Evolutionary conservation across 2,888 invertebrate genomes (phyloP).

Genomic region (Polydrusus cervinus): DNA sequence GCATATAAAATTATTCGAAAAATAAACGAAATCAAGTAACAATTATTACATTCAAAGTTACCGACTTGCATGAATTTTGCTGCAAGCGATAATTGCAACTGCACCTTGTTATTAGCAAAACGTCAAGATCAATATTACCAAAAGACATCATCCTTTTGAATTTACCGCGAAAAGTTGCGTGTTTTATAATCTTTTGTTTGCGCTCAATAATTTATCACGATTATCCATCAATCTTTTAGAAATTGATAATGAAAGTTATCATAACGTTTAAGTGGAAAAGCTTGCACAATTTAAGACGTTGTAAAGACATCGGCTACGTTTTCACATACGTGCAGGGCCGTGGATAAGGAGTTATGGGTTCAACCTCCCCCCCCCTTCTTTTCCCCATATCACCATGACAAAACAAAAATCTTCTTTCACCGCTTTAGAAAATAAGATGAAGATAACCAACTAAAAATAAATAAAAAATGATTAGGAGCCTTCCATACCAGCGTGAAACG

Average conservation of each 20-base stretch:
- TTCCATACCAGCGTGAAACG: no score
- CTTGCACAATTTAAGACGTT: not conserved
- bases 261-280: not conserved
- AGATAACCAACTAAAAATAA: no score
- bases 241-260: not conserved
- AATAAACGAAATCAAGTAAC: slow-evolving; percentile 10
- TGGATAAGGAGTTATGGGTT: no score
- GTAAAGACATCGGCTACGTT: not conserved
- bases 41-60: slow-evolving; percentile 29
- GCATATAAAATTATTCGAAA: slow-evolving; percentile 1
- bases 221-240: slow-evolving; percentile 22
- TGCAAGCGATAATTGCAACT: slow-evolving; percentile 19
- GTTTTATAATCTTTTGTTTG: slow-evolving; percentile 37
- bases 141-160: slow-evolving; percentile 29
- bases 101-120: slow-evolving; percentile 37
- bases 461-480: no score
- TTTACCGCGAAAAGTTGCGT: slow-evolving; percentile 34
- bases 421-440: no score
- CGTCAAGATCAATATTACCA: slow-evolving; percentile 35
- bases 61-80: slow-evolving; percentile 18
- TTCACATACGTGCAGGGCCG: no score
- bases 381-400: no score
- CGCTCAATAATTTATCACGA: slow-evolving; percentile 15
- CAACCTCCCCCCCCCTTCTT: no score
- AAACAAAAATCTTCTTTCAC: no score